phyloP scores from a whole-genome alignment of 2,113 vertebrate species.

The Numida meleagris region DNA sequence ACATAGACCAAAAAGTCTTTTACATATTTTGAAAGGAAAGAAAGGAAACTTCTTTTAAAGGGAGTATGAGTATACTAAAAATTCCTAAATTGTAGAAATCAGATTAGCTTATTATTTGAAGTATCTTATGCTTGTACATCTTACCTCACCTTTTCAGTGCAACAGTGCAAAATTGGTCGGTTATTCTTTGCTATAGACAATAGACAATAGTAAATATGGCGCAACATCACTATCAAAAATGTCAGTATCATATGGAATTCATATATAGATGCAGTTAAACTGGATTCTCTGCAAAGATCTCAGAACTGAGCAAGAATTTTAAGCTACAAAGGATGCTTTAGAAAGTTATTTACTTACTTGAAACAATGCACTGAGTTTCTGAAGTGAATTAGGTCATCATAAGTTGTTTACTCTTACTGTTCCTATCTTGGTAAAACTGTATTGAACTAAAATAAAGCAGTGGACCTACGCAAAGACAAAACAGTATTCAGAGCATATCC shows the following conservation, averaged over 20 bases:
- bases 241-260: neutral
- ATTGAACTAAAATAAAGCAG: neutral
- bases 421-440: neutral
- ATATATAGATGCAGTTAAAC: neutral
- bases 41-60: neutral
- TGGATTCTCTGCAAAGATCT: neutral
- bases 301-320: neutral
- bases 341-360: neutral
- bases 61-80: neutral
- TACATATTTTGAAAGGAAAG: neutral
- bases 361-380: neutral
- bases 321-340: neutral
- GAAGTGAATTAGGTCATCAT: neutral
- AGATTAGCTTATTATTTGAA: neutral
- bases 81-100: neutral
- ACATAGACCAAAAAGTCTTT: neutral
- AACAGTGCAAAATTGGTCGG: neutral
- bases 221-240: neutral
- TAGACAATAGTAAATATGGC: neutral
- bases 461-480: neutral
- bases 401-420: neutral
- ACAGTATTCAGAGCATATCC: neutral
- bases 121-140: neutral
- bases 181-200: neutral
- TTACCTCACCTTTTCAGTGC: neutral